phyloP scores from a whole-genome alignment of 2,797 vertebrate genomes.

The Rhincodon typus region DNA sequence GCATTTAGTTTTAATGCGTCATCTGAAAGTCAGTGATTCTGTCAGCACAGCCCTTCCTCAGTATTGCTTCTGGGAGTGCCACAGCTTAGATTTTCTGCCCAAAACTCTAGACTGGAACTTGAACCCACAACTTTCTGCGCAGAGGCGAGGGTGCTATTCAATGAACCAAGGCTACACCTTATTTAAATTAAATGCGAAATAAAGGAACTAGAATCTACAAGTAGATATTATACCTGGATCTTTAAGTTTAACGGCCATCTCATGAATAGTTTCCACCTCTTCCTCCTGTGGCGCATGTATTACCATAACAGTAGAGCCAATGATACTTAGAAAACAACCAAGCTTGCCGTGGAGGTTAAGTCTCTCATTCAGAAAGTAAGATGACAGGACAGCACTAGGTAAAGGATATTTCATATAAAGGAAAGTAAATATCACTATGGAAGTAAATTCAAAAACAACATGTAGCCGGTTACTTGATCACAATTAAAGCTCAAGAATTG shows the following conservation, averaged over 20 bases:
- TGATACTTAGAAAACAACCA: slow-evolving; percentile 86
- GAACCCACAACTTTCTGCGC: background rate
- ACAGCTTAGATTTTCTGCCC: background rate
- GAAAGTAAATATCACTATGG: background rate
- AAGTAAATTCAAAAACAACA: background rate
- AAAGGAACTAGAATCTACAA: background rate
- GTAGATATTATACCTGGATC: slow-evolving; percentile 75
- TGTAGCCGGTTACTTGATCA: background rate
- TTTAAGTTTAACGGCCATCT: slow-evolving; percentile 83
- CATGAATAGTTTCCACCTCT: slow-evolving; percentile 80
- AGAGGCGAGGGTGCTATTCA: background rate
- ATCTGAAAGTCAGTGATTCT: background rate
- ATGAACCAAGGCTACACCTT: background rate
- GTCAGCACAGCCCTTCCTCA: background rate
- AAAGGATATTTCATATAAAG: no score
- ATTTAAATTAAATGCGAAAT: background rate
- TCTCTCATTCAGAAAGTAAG: slow-evolving; percentile 90
- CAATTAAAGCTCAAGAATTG: background rate
- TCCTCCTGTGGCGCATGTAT: slow-evolving; percentile 96
- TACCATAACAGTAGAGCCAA: slow-evolving; percentile 97
- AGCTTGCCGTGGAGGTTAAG: slow-evolving; percentile 96
- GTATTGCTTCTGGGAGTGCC: background rate
- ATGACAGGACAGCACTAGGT: slow-evolving; percentile 93
- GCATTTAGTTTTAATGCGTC: background rate
- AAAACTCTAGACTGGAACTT: background rate